A percentile compares a stretch with the other conserved stretches of the same genome.
These are phyloP conservation scores for Agriopis aurantiaria DNA, from an alignment of 2,888 invertebrate genomes.

Conservation along the genomic window DNA sequence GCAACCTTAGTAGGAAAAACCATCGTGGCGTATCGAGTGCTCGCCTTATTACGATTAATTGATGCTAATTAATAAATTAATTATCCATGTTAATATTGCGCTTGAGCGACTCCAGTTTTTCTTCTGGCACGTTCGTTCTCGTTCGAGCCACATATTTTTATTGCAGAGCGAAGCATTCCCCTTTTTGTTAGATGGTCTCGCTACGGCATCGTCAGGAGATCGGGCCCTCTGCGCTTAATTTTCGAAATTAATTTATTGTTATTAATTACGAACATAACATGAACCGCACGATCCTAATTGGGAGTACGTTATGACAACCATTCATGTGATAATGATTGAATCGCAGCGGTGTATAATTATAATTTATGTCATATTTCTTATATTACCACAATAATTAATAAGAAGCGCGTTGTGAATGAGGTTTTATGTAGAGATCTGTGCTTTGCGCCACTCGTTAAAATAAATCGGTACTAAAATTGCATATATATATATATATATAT, in stretches of 20 bases:
- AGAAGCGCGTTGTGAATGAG: conserved; percentile 49
- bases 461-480: conserved; percentile 41
- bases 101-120: conserved; percentile 74
- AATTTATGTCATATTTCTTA: conserved; percentile 73
- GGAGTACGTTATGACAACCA: conserved; percentile 64
- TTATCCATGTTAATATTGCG: conserved; percentile 81
- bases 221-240: conserved; percentile 56
- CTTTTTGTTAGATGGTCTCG: conserved; percentile 65
- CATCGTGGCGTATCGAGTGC: conserved; percentile 69
- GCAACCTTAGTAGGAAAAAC: conserved; percentile 72
- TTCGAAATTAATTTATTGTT: conserved; percentile 74
- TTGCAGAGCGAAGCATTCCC: conserved; percentile 63
- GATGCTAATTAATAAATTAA: conserved; percentile 85
- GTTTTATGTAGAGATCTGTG: conserved; percentile 53
- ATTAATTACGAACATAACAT: conserved; percentile 62
- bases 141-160: conserved; percentile 70
- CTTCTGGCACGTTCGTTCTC: conserved; percentile 66
- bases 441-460: conserved; percentile 53
- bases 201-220: conserved; percentile 55
- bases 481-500: neutral
- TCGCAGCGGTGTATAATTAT: conserved; percentile 55
- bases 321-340: conserved; percentile 66
- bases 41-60: conserved; percentile 77
- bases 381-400: conserved; percentile 62
- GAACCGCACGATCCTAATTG: conserved; percentile 62